phyloP scores from a whole-genome alignment of 92 coral and sea anemone species.

The Muricea muricata region DNA sequence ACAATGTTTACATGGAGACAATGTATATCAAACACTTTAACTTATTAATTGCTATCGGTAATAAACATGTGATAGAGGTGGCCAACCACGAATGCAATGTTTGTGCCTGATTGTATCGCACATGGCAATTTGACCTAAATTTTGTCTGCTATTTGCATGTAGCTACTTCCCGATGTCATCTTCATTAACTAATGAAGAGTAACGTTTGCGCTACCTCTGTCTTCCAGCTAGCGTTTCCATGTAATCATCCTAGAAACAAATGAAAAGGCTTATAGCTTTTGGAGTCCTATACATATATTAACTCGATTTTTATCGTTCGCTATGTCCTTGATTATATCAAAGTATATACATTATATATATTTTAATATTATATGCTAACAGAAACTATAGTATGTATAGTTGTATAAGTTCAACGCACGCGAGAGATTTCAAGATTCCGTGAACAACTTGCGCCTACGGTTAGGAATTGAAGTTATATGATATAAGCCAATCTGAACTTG shows the following conservation, averaged over 20 bases:
- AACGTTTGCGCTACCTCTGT: neutral
- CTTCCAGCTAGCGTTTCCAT: neutral
- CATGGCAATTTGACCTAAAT: neutral
- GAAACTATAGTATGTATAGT: constrained; percentile 17
- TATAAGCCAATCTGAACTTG: too few relatives aligned
- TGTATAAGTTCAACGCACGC: neutral
- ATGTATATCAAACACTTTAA: too few relatives aligned
- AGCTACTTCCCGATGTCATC: too few relatives aligned
- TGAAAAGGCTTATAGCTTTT: neutral
- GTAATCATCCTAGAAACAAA: neutral
- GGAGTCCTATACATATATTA: constrained; percentile 1
- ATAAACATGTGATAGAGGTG: too few relatives aligned
- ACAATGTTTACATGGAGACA: constrained; percentile 1
- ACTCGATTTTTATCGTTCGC: constrained; percentile 44
- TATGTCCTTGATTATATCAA: constrained; percentile 47
- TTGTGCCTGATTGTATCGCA: too few relatives aligned
- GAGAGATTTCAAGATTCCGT: neutral
- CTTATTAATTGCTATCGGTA: too few relatives aligned
- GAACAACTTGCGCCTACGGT: neutral
- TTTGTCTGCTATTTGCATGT: neutral
- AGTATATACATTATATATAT: constrained; percentile 46
- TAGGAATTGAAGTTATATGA: neutral
- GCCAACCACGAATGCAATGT: too few relatives aligned
- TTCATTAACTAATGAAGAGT: too few relatives aligned
- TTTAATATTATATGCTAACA: constrained; percentile 33